Evolutionary conservation across 2,797 vertebrate genomes (phyloP).

Genomic region (Sebastiscus tertius): DNA sequence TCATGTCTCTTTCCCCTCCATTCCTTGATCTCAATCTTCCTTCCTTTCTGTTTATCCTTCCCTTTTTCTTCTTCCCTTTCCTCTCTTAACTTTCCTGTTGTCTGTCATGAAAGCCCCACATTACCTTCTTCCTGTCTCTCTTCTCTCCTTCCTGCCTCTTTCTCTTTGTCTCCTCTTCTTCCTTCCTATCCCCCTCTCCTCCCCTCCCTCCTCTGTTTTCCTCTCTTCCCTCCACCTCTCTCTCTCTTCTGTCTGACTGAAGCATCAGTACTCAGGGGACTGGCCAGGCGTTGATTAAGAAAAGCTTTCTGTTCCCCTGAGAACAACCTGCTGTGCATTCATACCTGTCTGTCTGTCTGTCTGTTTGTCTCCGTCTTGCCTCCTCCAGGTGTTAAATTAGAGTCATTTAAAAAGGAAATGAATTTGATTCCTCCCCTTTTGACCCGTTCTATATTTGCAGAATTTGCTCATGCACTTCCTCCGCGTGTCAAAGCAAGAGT

Average conservation of each 20-base stretch:
- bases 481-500: not conserved
- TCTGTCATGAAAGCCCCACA: too few relatives aligned
- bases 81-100: not conserved
- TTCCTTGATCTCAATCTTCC: not conserved
- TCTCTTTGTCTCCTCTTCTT: not conserved
- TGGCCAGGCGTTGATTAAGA: constrained; percentile 64
- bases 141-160: not conserved
- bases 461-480: not conserved
- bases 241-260: constrained; percentile 47
- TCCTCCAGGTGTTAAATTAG: constrained; percentile 38
- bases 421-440: constrained; percentile 4
- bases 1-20: not conserved
- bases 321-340: constrained; percentile 50
- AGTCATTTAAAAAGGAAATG: constrained; percentile 35
- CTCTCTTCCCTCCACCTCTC: not conserved
- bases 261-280: constrained; percentile 40
- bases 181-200: not conserved
- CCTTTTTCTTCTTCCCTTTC: too few relatives aligned
- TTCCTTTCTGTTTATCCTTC: not conserved
- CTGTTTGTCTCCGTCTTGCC: constrained; percentile 25
- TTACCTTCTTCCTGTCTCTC: not conserved
- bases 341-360: constrained; percentile 41
- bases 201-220: not conserved
- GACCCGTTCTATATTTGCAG: not conserved
- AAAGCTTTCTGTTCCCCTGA: constrained; percentile 33